Conservation (phyloP, 2,113 vertebrate species). For the Petromus typicus region DNA sequence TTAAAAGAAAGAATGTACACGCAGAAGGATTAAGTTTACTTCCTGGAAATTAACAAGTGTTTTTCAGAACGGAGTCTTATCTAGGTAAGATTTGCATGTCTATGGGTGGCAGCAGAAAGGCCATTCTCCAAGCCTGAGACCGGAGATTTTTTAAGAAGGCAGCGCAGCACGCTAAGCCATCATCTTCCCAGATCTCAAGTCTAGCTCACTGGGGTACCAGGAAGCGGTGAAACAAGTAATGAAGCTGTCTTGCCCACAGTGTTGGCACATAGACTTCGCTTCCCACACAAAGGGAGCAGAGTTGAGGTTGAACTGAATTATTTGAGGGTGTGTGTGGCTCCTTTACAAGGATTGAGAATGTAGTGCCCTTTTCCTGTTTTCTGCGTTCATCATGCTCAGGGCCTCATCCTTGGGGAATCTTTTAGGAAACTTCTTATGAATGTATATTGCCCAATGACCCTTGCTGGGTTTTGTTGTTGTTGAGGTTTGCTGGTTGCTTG, state of each 20-base stretch:
- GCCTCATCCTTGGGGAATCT: neutral
- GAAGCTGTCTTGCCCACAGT: neutral
- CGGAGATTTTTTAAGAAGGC: slow-evolving; percentile 48
- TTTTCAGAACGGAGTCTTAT: slow-evolving; percentile 39
- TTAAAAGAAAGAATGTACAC: slow-evolving; percentile 31
- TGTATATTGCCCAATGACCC: neutral
- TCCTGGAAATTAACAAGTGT: slow-evolving; percentile 68
- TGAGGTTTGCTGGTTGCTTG: neutral
- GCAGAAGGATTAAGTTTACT: slow-evolving; percentile 70
- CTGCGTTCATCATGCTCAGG: neutral
- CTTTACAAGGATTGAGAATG: slow-evolving; percentile 17
- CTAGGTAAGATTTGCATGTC: slow-evolving; percentile 69
- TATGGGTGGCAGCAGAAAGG: slow-evolving; percentile 11
- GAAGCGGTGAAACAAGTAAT: neutral
- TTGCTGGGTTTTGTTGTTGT: neutral
- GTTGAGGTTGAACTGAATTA: slow-evolving; percentile 35
- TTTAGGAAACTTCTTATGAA: neutral
- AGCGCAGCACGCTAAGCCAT: neutral
- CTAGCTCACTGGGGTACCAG: slow-evolving; percentile 10
- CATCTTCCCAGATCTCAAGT: neutral
- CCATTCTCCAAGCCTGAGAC: neutral
- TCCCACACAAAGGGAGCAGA: slow-evolving; percentile 59
- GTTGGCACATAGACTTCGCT: neutral
- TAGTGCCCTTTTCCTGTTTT: neutral
- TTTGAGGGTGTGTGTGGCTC: slow-evolving; percentile 12